Conservation (phyloP, 2,113 vertebrate species). For the Pristiophorus japonicus region DNA sequence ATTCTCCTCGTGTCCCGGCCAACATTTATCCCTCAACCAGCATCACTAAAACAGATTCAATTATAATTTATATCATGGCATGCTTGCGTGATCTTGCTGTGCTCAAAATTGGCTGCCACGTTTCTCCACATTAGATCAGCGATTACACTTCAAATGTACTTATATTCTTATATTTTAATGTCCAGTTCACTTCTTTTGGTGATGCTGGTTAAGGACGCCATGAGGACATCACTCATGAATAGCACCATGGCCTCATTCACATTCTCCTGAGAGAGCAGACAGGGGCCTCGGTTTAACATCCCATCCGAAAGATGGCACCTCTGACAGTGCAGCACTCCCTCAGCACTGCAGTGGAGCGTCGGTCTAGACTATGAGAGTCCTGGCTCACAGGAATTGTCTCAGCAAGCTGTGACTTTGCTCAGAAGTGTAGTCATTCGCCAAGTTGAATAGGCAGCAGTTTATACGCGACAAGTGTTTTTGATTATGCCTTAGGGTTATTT, state of each 20-base stretch:
- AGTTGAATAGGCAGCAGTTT: background rate
- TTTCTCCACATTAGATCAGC: too few relatives aligned
- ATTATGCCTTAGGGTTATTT: constrained; percentile 5
- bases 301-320: background rate
- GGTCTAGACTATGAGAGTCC: background rate
- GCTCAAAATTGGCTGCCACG: too few relatives aligned
- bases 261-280: background rate
- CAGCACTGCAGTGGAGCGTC: too few relatives aligned
- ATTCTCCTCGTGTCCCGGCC: too few relatives aligned
- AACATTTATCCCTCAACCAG: too few relatives aligned
- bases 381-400: background rate
- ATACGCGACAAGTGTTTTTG: background rate
- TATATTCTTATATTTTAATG: too few relatives aligned
- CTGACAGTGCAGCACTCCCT: background rate
- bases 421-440: background rate
- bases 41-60: too few relatives aligned
- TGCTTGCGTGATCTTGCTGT: too few relatives aligned
- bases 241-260: background rate
- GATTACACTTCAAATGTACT: too few relatives aligned
- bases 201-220: background rate
- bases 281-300: background rate
- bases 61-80: too few relatives aligned
- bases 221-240: background rate
- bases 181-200: background rate
- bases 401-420: background rate